Evolutionary conservation across 2,888 invertebrate species (phyloP).

Genomic region (Tetramorium bicarinatum): DNA sequence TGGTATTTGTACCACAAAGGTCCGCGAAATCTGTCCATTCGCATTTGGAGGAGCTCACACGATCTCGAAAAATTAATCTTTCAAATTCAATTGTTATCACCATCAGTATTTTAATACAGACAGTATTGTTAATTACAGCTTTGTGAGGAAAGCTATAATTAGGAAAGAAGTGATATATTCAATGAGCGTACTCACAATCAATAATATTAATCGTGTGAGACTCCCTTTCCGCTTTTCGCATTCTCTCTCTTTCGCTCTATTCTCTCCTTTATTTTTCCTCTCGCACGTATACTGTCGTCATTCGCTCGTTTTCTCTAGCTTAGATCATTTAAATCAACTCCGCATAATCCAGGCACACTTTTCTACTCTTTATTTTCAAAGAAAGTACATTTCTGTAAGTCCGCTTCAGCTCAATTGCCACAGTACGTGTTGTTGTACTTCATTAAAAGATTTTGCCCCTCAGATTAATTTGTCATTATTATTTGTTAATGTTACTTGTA

Average conservation of each 20-base stretch:
- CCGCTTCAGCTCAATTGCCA: slow-evolving; percentile 24
- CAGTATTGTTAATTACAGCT: not conserved
- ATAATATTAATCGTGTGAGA: slow-evolving; percentile 35
- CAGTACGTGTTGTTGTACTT: not conserved
- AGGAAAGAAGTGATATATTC: not conserved
- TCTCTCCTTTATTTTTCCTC: slow-evolving; percentile 31
- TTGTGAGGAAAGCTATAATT: not conserved
- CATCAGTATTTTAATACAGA: not conserved
- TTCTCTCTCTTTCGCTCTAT: slow-evolving; percentile 54
- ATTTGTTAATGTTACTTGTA: not conserved
- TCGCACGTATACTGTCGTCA: slow-evolving; percentile 31
- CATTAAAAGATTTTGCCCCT: slow-evolving; percentile 18
- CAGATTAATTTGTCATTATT: slow-evolving; percentile 17
- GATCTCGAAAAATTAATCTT: slow-evolving; percentile 16
- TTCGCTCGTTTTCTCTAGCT: slow-evolving; percentile 18
- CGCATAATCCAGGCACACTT: slow-evolving; percentile 39
- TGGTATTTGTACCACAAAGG: slow-evolving; percentile 55
- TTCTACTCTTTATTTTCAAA: slow-evolving; percentile 28
- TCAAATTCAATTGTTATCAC: slow-evolving; percentile 5
- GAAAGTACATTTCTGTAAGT: slow-evolving; percentile 30
- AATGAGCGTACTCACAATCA: not conserved
- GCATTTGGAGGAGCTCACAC: slow-evolving; percentile 38
- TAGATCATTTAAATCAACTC: slow-evolving; percentile 33
- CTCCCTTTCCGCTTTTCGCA: slow-evolving; percentile 38
- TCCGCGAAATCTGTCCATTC: slow-evolving; percentile 65